Percentiles rank a stretch among this genome's conserved stretches.
These are phyloP conservation scores for Nasua narica DNA, from an alignment of 2,797 vertebrate genomes.

Conservation along the genomic window DNA sequence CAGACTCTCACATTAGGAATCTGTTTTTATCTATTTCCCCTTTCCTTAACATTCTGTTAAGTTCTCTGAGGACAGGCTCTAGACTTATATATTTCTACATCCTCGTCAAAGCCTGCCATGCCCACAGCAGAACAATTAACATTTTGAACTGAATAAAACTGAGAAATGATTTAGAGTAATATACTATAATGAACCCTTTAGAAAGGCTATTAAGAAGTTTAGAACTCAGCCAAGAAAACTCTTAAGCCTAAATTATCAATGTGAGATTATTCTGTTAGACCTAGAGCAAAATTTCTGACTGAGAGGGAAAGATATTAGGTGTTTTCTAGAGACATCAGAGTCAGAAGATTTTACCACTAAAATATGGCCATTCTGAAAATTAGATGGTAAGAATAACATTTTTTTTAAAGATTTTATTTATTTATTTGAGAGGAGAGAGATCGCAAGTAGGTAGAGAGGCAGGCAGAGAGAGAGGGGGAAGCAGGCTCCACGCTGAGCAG, in stretches of 20 bases:
- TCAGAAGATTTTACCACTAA: background rate
- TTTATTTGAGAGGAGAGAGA: no score
- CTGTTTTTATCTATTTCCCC: background rate
- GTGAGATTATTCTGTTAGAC: background rate
- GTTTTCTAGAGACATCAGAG: background rate
- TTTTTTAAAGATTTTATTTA: no score
- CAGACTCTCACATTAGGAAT: background rate
- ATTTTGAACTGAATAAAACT: slow-evolving; percentile 21
- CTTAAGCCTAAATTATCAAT: background rate
- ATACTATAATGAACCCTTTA: background rate
- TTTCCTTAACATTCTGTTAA: background rate
- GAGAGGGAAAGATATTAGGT: background rate
- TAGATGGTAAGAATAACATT: background rate
- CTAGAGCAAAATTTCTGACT: background rate
- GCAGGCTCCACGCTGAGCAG: no score
- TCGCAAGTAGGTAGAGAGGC: no score
- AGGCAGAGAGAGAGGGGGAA: no score
- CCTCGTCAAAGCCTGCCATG: background rate
- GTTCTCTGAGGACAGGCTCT: background rate
- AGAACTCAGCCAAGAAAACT: slow-evolving; percentile 31
- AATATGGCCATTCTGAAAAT: background rate
- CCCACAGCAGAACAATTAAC: background rate
- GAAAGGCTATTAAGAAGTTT: slow-evolving; percentile 37
- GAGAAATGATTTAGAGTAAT: slow-evolving; percentile 34
- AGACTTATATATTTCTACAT: background rate